Conservation (phyloP, 1,140 invertebrate genomes). For the Dendroctonus valens region DNA sequence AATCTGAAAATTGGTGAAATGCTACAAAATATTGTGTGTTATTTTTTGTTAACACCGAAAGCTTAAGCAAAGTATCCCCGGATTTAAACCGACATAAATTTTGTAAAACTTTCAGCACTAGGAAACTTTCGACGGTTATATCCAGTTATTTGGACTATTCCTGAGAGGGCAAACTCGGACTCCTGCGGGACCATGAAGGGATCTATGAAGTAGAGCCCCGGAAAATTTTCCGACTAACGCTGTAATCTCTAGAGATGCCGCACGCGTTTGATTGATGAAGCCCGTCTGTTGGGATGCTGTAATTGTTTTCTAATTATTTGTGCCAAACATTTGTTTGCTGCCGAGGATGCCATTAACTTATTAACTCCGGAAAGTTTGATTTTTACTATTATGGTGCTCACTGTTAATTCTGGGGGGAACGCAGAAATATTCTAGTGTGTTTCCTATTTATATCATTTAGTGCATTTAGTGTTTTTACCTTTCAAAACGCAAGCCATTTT, state of each 20-base stretch:
- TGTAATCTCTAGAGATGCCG: conserved; percentile 35
- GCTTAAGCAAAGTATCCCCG: neutral
- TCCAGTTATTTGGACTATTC: conserved; percentile 21
- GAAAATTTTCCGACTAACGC: conserved; percentile 24
- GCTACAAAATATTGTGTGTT: too few species aligned
- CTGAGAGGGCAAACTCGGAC: conserved; percentile 11
- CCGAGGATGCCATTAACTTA: conserved; percentile 6
- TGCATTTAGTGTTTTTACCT: too few species aligned
- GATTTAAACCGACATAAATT: conserved; percentile 24
- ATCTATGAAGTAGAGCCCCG: conserved; percentile 25
- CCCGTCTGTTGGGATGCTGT: conserved; percentile 23
- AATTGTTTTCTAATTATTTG: conserved; percentile 43
- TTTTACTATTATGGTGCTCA: neutral
- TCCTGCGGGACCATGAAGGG: conserved; percentile 19
- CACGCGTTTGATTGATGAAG: conserved; percentile 39
- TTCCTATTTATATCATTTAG: too few species aligned
- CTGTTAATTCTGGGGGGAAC: neutral
- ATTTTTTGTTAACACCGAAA: neutral
- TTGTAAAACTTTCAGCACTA: conserved; percentile 18
- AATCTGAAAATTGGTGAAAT: too few species aligned
- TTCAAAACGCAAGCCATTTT: too few species aligned
- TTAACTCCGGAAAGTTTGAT: conserved; percentile 5
- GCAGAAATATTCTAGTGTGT: too few species aligned
- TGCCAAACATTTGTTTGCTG: conserved; percentile 33
- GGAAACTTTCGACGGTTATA: conserved; percentile 12